Conservation (phyloP, 2,113 vertebrate genomes). For the Fulica atra region DNA sequence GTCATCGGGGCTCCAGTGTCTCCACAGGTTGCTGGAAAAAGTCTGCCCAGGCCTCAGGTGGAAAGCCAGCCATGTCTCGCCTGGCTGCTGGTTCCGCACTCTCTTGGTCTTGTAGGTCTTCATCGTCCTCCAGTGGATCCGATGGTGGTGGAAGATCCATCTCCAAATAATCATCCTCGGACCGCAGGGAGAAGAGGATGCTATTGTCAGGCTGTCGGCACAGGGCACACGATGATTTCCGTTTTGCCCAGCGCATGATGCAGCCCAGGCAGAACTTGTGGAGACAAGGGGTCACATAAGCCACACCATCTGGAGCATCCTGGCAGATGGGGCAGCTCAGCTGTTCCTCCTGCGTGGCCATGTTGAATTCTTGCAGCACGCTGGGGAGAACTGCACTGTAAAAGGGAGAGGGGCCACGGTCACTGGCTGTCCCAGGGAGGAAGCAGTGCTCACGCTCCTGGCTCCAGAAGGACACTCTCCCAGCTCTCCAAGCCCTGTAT, state of each 20-base stretch:
- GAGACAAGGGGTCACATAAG: too few relatives aligned
- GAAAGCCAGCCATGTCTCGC: background rate
- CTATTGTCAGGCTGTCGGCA: background rate
- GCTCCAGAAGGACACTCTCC: too few relatives aligned
- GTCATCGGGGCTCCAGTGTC: background rate
- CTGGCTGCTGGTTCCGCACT: rapidly evolving
- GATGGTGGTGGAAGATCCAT: background rate
- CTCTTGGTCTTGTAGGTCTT: too few relatives aligned
- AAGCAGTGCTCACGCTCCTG: too few relatives aligned
- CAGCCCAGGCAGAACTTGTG: background rate
- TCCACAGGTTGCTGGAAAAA: background rate
- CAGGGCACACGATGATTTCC: rapidly evolving
- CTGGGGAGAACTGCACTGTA: background rate
- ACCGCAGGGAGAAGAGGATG: background rate
- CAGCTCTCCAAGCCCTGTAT: too few relatives aligned
- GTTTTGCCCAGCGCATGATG: rapidly evolving
- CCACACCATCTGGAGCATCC: too few relatives aligned
- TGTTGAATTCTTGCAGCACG: too few relatives aligned
- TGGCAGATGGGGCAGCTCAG: too few relatives aligned
- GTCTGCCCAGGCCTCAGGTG: too few relatives aligned
- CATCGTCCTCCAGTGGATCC: rapidly evolving
- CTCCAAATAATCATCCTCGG: background rate
- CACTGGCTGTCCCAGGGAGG: rapidly evolving
- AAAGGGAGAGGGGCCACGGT: background rate
- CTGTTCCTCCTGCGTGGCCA: too few relatives aligned